A percentile compares a stretch with the other conserved stretches of the same genome.
phyloP scores from a whole-genome alignment of 2,888 invertebrate species.

The Acrocera orbiculus region DNA sequence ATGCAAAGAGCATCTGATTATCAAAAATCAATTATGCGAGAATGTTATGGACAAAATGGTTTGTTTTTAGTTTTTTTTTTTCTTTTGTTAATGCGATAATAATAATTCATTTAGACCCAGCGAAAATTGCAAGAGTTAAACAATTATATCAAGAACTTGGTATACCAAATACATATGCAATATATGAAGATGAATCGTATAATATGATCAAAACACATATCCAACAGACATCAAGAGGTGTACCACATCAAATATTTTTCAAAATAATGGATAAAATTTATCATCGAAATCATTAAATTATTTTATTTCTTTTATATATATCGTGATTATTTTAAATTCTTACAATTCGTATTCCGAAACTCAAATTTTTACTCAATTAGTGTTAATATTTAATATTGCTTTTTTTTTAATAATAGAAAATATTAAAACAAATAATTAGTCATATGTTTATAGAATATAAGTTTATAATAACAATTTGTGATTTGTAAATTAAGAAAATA shows the following conservation, averaged over 20 bases:
- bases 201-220: constrained; percentile 68
- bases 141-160: constrained; percentile 60
- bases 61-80: not conserved
- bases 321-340: not conserved
- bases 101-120: constrained; percentile 31
- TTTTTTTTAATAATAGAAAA: too few relatives aligned
- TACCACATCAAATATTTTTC: constrained; percentile 67
- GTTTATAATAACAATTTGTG: too few relatives aligned
- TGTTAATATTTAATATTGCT: too few relatives aligned
- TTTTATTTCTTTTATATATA: not conserved
- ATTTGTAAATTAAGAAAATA: too few relatives aligned
- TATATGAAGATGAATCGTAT: constrained; percentile 69
- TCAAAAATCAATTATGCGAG: constrained; percentile 54
- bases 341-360: too few relatives aligned
- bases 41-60: constrained; percentile 52
- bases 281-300: constrained; percentile 42
- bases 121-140: constrained; percentile 50
- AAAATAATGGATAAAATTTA: constrained; percentile 69
- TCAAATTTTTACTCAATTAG: too few relatives aligned
- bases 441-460: too few relatives aligned
- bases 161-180: constrained; percentile 55
- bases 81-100: not conserved
- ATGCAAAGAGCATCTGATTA: constrained; percentile 54
- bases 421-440: too few relatives aligned
- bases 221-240: constrained; percentile 62